Evolutionary conservation across 2,797 vertebrate species (phyloP), one percentile per base, ranked within the genome.

Genomic region (Nothura maculosa): DNA sequence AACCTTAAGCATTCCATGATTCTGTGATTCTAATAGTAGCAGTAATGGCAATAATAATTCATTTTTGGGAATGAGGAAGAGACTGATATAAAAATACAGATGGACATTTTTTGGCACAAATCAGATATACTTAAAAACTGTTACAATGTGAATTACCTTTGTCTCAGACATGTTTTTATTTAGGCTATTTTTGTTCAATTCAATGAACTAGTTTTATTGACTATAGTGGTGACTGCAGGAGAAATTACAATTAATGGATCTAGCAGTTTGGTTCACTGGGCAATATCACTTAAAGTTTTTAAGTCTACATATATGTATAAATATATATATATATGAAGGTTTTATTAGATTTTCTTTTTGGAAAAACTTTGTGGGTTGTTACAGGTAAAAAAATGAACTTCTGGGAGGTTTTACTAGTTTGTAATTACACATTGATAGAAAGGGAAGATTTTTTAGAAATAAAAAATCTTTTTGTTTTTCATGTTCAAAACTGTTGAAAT

Each of bases 391-490:
- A 74, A 87, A 77, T 66, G 75, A 85, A 28, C 16, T 93, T 70
- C 69, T 86, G 47, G 86, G 84, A 60, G 63, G 27, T 54, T 89
- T 92, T 92, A 89, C 85, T 85, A 21, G 57, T 79, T 92, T 86
- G 62, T 69, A 92, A 93, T 94, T 94, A 66, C 21, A 28, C 25
- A 85, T 92, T 87, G 32, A 80, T 58, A 83, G 45, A 50, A 69
- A 52, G 15, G 22, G 82, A 90, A 73, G 58, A 54, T n/a, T 54
- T 80, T 92, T 87, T 45, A 85, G 50, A 87, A 96, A 74, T 63
- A 40, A 45, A 80, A 40, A 45, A 80, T 94, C 80, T 67, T 90
- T 95, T 94, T 94, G 85, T 85, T 94, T 95, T 94, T 74, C 72
- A 77, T 32, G 68, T 77, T 86, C 70, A 72, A 77, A 90, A 69